A percentile compares a stretch with the other conserved stretches of the same genome.
These are phyloP conservation scores for Entomobrya proxima DNA, from an alignment of 2,888 invertebrate species.

Conservation along the genomic window DNA sequence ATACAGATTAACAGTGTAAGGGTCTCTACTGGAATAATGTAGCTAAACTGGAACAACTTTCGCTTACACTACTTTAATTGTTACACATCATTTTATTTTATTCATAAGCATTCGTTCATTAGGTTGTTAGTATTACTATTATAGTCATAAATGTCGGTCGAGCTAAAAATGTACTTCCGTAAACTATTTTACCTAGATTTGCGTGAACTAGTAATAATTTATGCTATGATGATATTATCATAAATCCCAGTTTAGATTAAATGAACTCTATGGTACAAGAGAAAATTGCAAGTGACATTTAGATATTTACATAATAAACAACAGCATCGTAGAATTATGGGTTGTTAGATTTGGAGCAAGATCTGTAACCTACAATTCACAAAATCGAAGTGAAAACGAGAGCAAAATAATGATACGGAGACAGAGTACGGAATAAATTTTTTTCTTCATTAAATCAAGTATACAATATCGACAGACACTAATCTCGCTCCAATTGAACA, in stretches of 20 bases:
- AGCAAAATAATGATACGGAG: not conserved
- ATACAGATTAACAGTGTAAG: too few species aligned
- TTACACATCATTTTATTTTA: too few species aligned
- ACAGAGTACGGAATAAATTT: not conserved
- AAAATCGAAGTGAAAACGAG: not conserved
- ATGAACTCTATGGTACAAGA: not conserved
- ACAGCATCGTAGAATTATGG: not conserved
- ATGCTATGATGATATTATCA: too few species aligned
- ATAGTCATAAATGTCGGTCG: too few species aligned
- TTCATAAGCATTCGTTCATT: too few species aligned
- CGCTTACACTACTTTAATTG: too few species aligned
- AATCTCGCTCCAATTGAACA: not conserved
- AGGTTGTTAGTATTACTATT: too few species aligned
- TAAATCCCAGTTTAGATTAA: not conserved
- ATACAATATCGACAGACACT: not conserved
- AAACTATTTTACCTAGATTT: too few species aligned
- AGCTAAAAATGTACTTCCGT: too few species aligned
- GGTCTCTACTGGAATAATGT: too few species aligned
- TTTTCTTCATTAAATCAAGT: not conserved
- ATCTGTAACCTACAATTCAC: constrained; percentile 40
- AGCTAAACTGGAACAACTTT: too few species aligned
- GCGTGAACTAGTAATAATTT: too few species aligned
- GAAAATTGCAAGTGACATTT: not conserved
- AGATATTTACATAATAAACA: constrained; percentile 13
- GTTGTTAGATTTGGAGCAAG: constrained; percentile 25